phyloP scores from a whole-genome alignment of 1,140 invertebrate genomes.

The Drosophila ohnishii region DNA sequence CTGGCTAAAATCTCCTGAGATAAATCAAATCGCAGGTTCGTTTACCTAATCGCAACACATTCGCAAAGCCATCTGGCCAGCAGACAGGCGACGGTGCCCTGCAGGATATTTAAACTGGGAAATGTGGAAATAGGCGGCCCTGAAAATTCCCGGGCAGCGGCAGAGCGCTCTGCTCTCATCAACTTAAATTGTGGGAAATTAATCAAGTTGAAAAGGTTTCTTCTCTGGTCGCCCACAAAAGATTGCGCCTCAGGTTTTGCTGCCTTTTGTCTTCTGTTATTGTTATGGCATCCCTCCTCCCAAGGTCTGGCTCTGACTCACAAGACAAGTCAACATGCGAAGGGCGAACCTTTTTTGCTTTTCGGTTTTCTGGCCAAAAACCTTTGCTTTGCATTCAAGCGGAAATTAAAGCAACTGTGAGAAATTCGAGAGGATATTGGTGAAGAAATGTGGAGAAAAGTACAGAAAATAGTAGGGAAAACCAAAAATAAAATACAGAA shows the following conservation, averaged over 20 bases:
- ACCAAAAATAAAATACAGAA: neutral
- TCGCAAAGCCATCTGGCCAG: constrained; percentile 60
- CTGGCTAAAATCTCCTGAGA: constrained; percentile 37
- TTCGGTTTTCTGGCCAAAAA: constrained; percentile 42
- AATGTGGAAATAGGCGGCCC: constrained; percentile 1
- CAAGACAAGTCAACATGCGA: constrained; percentile 66
- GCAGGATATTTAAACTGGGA: constrained; percentile 39
- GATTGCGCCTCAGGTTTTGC: constrained; percentile 34
- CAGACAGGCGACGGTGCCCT: constrained; percentile 32
- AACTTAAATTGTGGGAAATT: constrained; percentile 80
- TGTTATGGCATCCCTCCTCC: constrained; percentile 29
- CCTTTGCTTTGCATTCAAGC: constrained; percentile 78
- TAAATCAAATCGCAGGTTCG: constrained; percentile 58
- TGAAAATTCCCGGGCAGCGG: constrained; percentile 48
- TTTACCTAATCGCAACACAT: constrained; percentile 69
- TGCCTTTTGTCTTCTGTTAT: constrained; percentile 65
- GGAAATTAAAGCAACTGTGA: constrained; percentile 69
- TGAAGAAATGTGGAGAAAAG: neutral
- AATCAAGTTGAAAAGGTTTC: constrained; percentile 79
- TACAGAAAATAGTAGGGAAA: neutral
- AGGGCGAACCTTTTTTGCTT: constrained; percentile 48
- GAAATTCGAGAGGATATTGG: constrained; percentile 11
- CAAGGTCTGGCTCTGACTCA: constrained; percentile 50
- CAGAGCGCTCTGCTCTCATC: constrained; percentile 47
- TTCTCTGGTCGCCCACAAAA: constrained; percentile 45